A percentile compares a stretch with the other conserved stretches of the same genome.
These are phyloP conservation scores for Ferrisia virgata DNA, from an alignment of 2,888 invertebrate genomes.

Conservation along the genomic window DNA sequence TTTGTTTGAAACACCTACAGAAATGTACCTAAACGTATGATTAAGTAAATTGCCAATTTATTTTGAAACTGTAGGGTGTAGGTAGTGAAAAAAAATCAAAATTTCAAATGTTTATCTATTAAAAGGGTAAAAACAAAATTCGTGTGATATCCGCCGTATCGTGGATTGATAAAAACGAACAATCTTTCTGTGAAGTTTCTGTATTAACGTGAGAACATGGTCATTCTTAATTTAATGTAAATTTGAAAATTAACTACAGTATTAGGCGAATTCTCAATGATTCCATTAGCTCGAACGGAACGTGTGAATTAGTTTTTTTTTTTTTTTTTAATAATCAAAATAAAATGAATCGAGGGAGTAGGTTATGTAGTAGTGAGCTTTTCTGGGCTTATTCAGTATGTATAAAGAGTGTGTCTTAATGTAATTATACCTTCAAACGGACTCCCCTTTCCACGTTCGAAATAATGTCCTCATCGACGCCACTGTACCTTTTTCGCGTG, in stretches of 20 bases:
- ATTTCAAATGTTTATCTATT: too few species aligned
- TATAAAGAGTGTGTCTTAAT: neutral
- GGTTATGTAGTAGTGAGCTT: neutral
- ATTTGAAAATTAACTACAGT: neutral
- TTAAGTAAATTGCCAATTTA: too few species aligned
- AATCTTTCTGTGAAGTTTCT: too few species aligned
- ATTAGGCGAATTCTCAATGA: neutral
- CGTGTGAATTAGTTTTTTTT: neutral
- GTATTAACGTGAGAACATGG: too few species aligned
- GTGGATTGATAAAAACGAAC: too few species aligned
- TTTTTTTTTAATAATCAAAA: neutral
- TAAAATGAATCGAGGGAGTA: neutral
- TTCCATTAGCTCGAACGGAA: neutral
- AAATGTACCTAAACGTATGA: too few species aligned
- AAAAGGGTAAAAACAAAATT: too few species aligned
- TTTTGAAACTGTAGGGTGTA: too few species aligned
- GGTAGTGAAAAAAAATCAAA: too few species aligned
- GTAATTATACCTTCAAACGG: constrained; percentile 19
- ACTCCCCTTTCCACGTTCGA: neutral
- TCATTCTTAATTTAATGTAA: neutral
- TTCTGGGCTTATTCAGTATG: neutral
- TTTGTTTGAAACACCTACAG: too few species aligned
- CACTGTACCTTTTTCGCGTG: neutral
- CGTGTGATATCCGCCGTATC: too few species aligned
- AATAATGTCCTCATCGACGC: constrained; percentile 14